Conservation (phyloP, 2,113 vertebrate species). For the Amia ocellicauda region DNA sequence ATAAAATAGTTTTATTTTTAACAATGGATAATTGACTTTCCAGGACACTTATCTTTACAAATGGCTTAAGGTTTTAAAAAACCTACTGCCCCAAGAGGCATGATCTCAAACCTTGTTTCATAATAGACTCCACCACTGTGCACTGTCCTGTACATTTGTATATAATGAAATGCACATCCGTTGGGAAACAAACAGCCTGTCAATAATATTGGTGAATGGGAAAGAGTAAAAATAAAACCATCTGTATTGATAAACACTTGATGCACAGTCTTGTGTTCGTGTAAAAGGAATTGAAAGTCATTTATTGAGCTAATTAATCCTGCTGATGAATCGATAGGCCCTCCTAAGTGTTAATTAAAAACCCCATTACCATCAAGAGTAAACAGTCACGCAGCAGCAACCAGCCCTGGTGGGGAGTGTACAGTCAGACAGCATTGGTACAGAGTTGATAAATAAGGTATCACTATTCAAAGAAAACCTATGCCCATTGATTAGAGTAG, state of each 20-base stretch:
- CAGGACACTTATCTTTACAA: neutral
- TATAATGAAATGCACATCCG: neutral
- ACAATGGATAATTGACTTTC: neutral
- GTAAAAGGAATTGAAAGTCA: neutral
- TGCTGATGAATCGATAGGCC: neutral
- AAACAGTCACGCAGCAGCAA: no score
- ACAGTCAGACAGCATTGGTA: no score
- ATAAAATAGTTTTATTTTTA: no score
- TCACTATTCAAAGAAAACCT: no score
- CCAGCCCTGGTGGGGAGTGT: no score
- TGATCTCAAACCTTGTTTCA: neutral
- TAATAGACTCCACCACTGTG: neutral
- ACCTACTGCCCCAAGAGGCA: neutral
- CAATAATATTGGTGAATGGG: neutral
- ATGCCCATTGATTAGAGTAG: no score
- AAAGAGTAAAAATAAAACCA: neutral
- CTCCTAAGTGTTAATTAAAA: no score
- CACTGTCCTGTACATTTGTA: neutral
- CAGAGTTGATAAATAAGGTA: no score
- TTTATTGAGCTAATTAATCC: slow-evolving; percentile 11
- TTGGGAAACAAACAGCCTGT: neutral
- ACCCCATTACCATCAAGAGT: no score
- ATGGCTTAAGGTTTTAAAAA: neutral
- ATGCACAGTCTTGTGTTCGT: neutral
- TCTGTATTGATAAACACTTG: slow-evolving; percentile 7